Evolutionary conservation across 2,797 vertebrate genomes (phyloP), one percentile per base, ranked within the genome.

Genomic region (Peromyscus nudipes): DNA sequence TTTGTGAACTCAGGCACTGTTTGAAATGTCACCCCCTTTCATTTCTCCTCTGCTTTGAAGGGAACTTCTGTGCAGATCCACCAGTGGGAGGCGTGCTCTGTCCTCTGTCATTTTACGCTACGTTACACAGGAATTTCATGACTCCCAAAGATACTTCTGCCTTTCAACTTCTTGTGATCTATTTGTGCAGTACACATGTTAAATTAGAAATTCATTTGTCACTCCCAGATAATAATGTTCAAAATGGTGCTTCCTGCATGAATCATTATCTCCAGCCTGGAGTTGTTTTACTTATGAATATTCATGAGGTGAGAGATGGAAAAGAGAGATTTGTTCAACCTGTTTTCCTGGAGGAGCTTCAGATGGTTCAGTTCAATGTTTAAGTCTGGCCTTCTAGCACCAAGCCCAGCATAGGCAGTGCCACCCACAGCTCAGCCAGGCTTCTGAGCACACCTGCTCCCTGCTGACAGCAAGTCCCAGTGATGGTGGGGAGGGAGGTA

Each of bases 201-300:
- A 69, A 97, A 95, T 91, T 69, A 96, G 98, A 96, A 97, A 97
- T 62, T 95, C 97, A 62, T 96, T 84, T 98, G 97, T 96, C 97
- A 97, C 89, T 79, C 98, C 94, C 90, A 94, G 95, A 97, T 97
- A 98, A 83, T 71, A 64, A 49, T 83, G 93, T 94, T 95, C 95
- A 75, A 91, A 94, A 96, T 1, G 3, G 84, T 4, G 65, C 97
- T 98, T 11, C 2, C 89, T 91, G 95, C 76, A 49, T 97, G 96
- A 92, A 95, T 97, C 97, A 79, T 87, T 94, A 27, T 97, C 97
- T 95, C 89, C 92, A 23, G 95, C 90, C 97, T 95, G 97, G 98
- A 97, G 95, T 91, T 93, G 94, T 84, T 96, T 95, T 0, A 0
- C 65, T 19, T 86, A 96, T 97, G 97, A 97, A 95, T 97, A 93